Evolutionary conservation across 1,140 invertebrate genomes (phyloP), one percentile per base, ranked within the genome.

Genomic region (Papilio xuthus): DNA sequence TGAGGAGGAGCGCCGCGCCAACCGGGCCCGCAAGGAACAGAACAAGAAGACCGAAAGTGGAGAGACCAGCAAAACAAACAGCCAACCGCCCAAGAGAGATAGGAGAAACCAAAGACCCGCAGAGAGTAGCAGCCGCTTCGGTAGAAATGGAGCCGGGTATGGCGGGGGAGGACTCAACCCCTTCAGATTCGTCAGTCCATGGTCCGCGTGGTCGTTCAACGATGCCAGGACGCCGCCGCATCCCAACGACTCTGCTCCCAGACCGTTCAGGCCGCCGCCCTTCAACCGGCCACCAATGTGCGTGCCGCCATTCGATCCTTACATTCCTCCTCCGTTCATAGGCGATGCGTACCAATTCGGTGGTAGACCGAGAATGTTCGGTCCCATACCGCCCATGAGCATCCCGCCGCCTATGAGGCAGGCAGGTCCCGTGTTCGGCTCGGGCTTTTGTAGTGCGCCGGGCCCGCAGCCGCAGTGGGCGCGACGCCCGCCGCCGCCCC

Each of bases 1-100:
- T 89, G 98, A 99, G 87, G 95, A 96, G 84, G 97, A 98, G 90
- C 93, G 95, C 73, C 89, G 87, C 77, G 94, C 93, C 0, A 94
- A 92, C n/a, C 88, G 83, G 71, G 90, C 91, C 3, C 87, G 86
- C 23, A 94, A 94, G 71, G 89, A 93, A 60, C 80, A 86, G 60
- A 86, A 84, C 12, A 86, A 82, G 18, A 79, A 85, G 3, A 28
- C 79, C 3, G 83, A 85, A 10, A 82, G 78, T 77, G 91, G 89
- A 0, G 90, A 93, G 47, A 87, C 89, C 7, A 92, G 92, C 15
- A 88, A 85, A 63, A 50, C 71, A 4, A 86, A 80, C 63, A 86
- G 80, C 63, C 82, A 77, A 23, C 79, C 81, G 4, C 41, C n/a
- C 18, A 80, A 86, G 28, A 90, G 89, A 78, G 88, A 91, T 67